Percentiles rank a stretch among this genome's conserved stretches.
phyloP scores from a whole-genome alignment of 2,797 vertebrate species.

The Eupleurogrammus muticus region DNA sequence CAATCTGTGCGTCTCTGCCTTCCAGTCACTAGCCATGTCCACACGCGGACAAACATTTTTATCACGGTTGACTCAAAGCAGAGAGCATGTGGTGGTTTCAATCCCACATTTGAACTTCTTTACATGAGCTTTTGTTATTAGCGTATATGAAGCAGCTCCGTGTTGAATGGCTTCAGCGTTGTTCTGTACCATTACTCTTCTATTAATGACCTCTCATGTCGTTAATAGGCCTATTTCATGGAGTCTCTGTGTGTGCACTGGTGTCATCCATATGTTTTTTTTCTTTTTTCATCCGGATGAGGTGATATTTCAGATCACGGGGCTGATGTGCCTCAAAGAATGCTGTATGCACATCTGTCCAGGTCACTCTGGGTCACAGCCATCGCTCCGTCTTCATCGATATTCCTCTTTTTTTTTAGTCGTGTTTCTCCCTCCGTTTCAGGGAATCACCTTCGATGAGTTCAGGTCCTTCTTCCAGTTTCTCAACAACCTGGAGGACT shows the following conservation, averaged over 20 bases:
- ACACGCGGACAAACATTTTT: constrained; percentile 1
- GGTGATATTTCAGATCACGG: constrained; percentile 12
- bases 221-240: constrained; percentile 43
- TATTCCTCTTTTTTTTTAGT: not conserved
- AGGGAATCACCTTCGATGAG: constrained; percentile 99
- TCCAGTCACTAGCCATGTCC: constrained; percentile 19
- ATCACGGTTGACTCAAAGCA: constrained; percentile 28
- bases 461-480: constrained; percentile 99
- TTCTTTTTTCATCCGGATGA: not conserved
- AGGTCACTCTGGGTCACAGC: constrained; percentile 18
- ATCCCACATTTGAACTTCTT: constrained; percentile 2
- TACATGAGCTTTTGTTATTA: not conserved
- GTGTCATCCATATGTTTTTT: constrained; percentile 1
- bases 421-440: constrained; percentile 51
- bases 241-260: constrained; percentile 1
- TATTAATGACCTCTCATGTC: constrained; percentile 46
- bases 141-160: constrained; percentile 9
- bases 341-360: constrained; percentile 36
- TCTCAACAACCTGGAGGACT: constrained; percentile 98
- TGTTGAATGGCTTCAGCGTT: constrained; percentile 51
- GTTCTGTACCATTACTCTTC: constrained; percentile 21
- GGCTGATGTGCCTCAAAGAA: constrained; percentile 36
- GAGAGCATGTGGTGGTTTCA: constrained; percentile 47
- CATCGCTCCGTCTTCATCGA: constrained; percentile 12
- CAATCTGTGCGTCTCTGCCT: constrained; percentile 56